Conservation (phyloP, 2,797 vertebrate species). For the Amblyopsis hoosieri region DNA sequence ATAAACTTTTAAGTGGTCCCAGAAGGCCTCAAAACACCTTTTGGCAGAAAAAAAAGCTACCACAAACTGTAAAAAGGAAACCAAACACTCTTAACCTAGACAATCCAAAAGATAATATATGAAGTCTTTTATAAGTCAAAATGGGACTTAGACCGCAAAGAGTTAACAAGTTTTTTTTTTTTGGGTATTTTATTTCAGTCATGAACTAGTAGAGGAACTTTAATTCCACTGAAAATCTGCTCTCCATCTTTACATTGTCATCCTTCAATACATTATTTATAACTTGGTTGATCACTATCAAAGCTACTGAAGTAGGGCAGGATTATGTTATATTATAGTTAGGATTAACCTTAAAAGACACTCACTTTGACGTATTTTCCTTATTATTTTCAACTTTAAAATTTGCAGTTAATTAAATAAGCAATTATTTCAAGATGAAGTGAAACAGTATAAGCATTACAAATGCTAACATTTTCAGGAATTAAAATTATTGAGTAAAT, state of each 20-base stretch:
- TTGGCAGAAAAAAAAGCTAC: constrained; percentile 85
- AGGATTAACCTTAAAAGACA: constrained; percentile 56
- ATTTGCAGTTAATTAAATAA: constrained; percentile 61
- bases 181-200: constrained; percentile 33
- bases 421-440: constrained; percentile 37
- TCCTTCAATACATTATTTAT: constrained; percentile 83
- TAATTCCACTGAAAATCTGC: constrained; percentile 65
- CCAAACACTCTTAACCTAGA: constrained; percentile 79
- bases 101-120: constrained; percentile 77
- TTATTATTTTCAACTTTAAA: constrained; percentile 61
- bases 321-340: constrained; percentile 71
- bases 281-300: constrained; percentile 76
- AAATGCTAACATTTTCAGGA: constrained; percentile 24
- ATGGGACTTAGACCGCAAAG: constrained; percentile 61
- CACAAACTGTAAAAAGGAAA: constrained; percentile 80
- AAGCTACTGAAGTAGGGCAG: constrained; percentile 72
- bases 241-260: constrained; percentile 74
- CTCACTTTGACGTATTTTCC: constrained; percentile 72
- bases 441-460: constrained; percentile 31
- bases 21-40: constrained; percentile 86
- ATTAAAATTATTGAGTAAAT: constrained; percentile 20
- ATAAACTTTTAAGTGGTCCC: constrained; percentile 95
- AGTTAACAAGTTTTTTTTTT: constrained; percentile 61
- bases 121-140: constrained; percentile 67
- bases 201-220: constrained; percentile 61